Evolutionary conservation across 1,140 invertebrate genomes (phyloP), one percentile per base, ranked within the genome.

Genomic region (Lerema accius): DNA sequence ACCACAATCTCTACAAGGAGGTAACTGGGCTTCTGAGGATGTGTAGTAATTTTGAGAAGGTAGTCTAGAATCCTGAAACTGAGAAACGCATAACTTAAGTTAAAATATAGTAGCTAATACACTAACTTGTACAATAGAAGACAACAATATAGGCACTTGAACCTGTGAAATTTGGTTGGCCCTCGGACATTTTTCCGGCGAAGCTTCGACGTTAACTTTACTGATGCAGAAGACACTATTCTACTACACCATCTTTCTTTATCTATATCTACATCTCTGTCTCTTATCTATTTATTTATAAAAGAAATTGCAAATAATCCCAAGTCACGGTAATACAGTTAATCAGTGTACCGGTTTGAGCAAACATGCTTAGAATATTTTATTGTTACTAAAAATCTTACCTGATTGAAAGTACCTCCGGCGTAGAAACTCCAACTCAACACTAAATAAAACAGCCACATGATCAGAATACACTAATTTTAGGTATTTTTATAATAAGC

Each of bases 1-100:
- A 88, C 85, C 75, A 16, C 85, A 88, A 45, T 86, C 77, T 72
- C 77, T 65, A 55, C 85, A 88, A 4, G 69, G 61, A 0, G 73
- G 82, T 53, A 84, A 43, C 5, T 69, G 46, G 4, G 60, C 48
- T 15, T 53, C 28, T 32, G 62, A 16, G 11, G 50, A 15, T 1
- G 48, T 17, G 19, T 71, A 63, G 15, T 67, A 63, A 7, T 61
- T 65, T 28, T 73, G 53, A 6, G 64, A 73, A 13, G 70, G 45
- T 68, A 43, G 58, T 17, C 68, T 58, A 15, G 63, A 35, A 16
- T 58, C 63, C 75, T 78, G 61, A 14, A 49, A 70, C 26, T 49
- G 13, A n/a, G 7, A 37, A 58, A 53, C n/a, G 3, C 40, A 55
- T 17, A 40, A 0, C 40, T 35, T 32, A 37, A 11, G 9, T 32